Conservation (phyloP, 2,113 vertebrate species). For the Marmota monax region DNA sequence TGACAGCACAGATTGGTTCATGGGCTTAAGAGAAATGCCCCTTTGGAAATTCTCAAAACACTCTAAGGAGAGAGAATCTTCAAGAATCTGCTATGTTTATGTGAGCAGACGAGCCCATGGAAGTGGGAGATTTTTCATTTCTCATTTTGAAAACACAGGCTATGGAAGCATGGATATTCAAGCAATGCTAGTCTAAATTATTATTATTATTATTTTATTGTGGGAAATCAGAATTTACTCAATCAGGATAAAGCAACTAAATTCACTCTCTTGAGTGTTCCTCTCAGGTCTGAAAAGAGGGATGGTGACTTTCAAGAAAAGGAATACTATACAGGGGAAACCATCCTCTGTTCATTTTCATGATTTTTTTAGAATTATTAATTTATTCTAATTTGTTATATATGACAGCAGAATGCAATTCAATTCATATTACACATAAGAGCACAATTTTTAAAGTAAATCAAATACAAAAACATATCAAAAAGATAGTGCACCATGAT, state of each 20-base stretch:
- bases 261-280: not conserved
- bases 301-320: not conserved
- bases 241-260: not conserved
- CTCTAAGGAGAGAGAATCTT: not conserved
- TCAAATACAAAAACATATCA: too few relatives aligned
- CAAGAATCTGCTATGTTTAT: not conserved
- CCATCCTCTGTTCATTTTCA: not conserved
- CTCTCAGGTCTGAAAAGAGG: not conserved
- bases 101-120: not conserved
- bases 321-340: not conserved
- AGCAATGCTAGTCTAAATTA: not conserved
- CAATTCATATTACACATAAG: too few relatives aligned
- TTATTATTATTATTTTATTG: slow-evolving; percentile 19
- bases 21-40: not conserved
- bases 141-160: not conserved
- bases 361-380: not conserved
- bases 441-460: too few relatives aligned
- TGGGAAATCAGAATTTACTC: slow-evolving; percentile 15
- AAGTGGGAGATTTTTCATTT: not conserved
- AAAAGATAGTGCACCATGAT: too few relatives aligned
- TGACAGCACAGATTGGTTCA: not conserved
- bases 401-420: too few relatives aligned
- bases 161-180: not conserved
- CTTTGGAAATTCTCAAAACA: not conserved
- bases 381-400: too few relatives aligned